phyloP scores from a whole-genome alignment of 2,797 vertebrate genomes.

The Corythornis leucogaster region DNA sequence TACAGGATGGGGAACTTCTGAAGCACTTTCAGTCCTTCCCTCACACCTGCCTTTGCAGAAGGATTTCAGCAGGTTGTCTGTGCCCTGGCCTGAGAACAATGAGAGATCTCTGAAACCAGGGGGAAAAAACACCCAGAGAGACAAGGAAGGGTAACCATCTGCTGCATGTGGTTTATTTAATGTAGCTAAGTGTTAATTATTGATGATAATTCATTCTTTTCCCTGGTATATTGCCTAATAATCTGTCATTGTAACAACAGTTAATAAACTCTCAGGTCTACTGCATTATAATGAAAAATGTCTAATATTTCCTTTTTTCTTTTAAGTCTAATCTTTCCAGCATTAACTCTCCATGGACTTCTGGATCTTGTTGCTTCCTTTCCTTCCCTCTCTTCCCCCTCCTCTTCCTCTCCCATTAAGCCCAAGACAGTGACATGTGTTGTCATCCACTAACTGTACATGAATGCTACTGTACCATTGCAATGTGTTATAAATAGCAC shows the following conservation, averaged over 20 bases:
- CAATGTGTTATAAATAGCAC: slow-evolving; percentile 67
- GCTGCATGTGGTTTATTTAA: neutral
- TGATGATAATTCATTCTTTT: slow-evolving; percentile 7
- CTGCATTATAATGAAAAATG: slow-evolving; percentile 18
- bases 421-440: neutral
- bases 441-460: neutral
- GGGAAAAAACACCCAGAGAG: neutral
- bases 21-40: neutral
- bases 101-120: neutral
- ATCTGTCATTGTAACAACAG: neutral
- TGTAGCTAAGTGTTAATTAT: slow-evolving; percentile 44
- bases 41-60: neutral
- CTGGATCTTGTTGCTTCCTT: neutral
- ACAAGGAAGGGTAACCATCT: neutral
- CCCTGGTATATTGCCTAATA: neutral
- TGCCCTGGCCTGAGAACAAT: neutral
- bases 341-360: neutral
- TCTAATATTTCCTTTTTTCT: neutral
- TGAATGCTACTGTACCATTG: neutral
- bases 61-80: neutral
- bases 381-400: neutral
- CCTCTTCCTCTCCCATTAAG: neutral
- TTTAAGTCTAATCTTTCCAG: neutral
- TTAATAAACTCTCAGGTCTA: slow-evolving; percentile 12
- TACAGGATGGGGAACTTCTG: neutral